Conservation (phyloP, 2,113 vertebrate genomes). For the Onychostruthus taczanowskii region DNA sequence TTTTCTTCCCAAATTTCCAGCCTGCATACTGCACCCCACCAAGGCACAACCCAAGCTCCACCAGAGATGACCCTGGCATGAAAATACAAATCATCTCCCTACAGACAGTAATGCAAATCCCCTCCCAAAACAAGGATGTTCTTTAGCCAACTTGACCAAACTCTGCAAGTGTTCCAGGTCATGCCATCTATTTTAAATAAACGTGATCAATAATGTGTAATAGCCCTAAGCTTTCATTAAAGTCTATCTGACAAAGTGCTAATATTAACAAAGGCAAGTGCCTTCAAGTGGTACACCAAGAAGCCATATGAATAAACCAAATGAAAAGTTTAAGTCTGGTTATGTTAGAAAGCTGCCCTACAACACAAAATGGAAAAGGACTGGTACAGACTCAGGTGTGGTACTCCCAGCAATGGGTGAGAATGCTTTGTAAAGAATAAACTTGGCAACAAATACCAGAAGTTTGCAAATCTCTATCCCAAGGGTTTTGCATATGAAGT, state of each 20-base stretch:
- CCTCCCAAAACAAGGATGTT: background rate
- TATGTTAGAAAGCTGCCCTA: background rate
- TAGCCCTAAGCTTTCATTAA: background rate
- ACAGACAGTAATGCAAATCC: background rate
- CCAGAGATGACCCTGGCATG: background rate
- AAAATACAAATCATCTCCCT: background rate
- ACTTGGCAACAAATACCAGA: constrained; percentile 10
- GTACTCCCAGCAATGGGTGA: background rate
- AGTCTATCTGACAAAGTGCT: background rate
- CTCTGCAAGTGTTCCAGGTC: background rate
- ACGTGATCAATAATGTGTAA: background rate
- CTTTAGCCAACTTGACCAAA: background rate
- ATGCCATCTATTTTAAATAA: background rate
- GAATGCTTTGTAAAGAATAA: background rate
- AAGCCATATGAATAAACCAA: background rate
- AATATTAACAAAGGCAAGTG: background rate
- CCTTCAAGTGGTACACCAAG: background rate
- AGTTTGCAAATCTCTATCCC: constrained; percentile 40
- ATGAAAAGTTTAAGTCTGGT: background rate
- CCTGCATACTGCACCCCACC: background rate
- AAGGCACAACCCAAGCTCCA: background rate
- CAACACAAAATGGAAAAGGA: background rate
- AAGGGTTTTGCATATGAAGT: constrained; percentile 40
- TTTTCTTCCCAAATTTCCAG: background rate
- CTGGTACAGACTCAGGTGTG: background rate